Percentiles rank a stretch among this genome's conserved stretches.
These are phyloP conservation scores for Syngnathus typhle DNA, from an alignment of 2,113 vertebrate species.

Conservation along the genomic window DNA sequence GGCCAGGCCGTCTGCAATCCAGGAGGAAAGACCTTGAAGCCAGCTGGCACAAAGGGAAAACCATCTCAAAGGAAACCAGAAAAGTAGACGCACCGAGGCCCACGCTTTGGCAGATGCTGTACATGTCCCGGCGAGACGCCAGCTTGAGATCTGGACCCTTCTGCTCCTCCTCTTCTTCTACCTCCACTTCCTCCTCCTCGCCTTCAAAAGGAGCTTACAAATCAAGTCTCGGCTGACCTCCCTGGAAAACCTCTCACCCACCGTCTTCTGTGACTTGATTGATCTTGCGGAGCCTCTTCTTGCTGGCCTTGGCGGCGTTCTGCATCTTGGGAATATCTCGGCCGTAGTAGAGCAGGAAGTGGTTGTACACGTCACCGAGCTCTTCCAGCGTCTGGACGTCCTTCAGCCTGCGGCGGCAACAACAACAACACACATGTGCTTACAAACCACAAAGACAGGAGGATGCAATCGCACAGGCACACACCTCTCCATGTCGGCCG, in stretches of 20 bases:
- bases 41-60: background rate
- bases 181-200: constrained; percentile 69
- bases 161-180: constrained; percentile 86
- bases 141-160: constrained; percentile 95
- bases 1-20: constrained; percentile 84
- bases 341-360: constrained; percentile 96
- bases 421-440: background rate
- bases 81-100: constrained; percentile 80
- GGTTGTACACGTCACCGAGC: constrained; percentile 92
- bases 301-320: constrained; percentile 85
- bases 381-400: constrained; percentile 96
- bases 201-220: constrained; percentile 30
- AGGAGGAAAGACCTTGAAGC: background rate
- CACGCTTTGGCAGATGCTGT: constrained; percentile 92
- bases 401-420: constrained; percentile 74
- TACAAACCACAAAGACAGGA: background rate
- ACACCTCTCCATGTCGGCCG: constrained; percentile 92
- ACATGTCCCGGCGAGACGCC: constrained; percentile 96
- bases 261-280: constrained; percentile 85
- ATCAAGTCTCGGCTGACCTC: background rate
- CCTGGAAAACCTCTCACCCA: constrained; percentile 12
- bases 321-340: constrained; percentile 98
- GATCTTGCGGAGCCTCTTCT: constrained; percentile 84
- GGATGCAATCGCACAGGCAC: background rate
- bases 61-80: background rate